phyloP scores from a whole-genome alignment of 2,888 invertebrate species.

The Clanis bilineata region DNA sequence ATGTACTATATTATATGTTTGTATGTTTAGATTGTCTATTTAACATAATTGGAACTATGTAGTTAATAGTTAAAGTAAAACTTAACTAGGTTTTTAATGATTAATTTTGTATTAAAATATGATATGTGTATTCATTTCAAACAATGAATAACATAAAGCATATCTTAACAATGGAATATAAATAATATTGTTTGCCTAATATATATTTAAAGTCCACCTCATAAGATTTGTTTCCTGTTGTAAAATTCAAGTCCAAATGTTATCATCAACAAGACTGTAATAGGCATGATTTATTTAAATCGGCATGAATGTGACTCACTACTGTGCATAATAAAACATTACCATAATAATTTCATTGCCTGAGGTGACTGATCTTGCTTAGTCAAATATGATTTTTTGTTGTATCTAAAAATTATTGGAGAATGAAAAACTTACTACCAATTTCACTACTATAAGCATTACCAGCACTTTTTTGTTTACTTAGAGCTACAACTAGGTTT shows the following conservation, averaged over 20 bases:
- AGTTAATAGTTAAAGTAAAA: too few species aligned
- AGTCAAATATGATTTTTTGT: background rate
- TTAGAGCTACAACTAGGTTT: too few species aligned
- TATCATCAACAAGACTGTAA: background rate
- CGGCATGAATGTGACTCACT: background rate
- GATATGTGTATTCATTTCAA: background rate
- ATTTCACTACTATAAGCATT: too few species aligned
- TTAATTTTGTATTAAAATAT: background rate
- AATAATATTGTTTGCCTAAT: background rate
- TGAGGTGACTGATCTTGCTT: background rate
- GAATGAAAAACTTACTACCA: too few species aligned
- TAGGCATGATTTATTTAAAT: too few species aligned
- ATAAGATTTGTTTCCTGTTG: slow-evolving; percentile 3
- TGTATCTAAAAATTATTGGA: too few species aligned
- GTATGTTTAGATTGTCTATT: too few species aligned
- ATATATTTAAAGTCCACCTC: background rate
- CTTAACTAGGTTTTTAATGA: too few species aligned
- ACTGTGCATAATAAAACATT: slow-evolving; percentile 2
- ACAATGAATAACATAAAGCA: background rate
- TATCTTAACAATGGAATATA: background rate
- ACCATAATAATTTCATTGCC: slow-evolving; percentile 1
- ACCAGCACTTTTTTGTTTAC: too few species aligned
- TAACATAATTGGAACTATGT: too few species aligned
- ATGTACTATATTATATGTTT: too few species aligned
- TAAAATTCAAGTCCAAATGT: background rate